Conservation (phyloP, 2,888 invertebrate genomes). For the Agriotes lineatus region DNA sequence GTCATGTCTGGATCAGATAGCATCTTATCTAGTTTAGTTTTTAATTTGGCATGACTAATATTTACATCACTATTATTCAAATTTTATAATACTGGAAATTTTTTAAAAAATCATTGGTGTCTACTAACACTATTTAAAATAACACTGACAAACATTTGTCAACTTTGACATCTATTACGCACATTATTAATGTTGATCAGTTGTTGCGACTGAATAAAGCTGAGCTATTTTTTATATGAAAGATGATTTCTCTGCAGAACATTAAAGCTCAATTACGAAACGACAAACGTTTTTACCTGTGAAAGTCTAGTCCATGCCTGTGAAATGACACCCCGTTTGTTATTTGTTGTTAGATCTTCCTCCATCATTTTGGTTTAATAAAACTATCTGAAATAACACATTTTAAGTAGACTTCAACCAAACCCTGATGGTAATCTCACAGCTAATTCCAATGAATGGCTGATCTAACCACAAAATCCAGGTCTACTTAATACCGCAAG, state of each 20-base stretch:
- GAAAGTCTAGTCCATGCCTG: conserved; percentile 77
- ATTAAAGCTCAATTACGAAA: neutral
- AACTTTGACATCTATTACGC: no score
- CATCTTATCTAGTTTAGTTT: neutral
- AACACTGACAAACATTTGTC: no score
- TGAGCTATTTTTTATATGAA: no score
- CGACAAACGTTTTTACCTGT: conserved; percentile 75
- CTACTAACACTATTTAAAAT: no score
- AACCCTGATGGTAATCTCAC: neutral
- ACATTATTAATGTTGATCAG: no score
- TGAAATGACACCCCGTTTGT: conserved; percentile 74
- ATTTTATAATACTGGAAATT: neutral
- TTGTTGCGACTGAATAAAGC: no score
- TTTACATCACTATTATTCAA: neutral
- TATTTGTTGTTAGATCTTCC: conserved; percentile 72
- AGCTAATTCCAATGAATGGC: neutral
- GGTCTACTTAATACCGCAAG: neutral
- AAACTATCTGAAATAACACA: conserved; percentile 31
- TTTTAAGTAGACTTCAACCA: neutral
- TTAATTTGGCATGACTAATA: no score
- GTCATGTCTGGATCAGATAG: neutral
- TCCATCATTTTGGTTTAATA: conserved; percentile 72
- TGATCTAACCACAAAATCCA: conserved; percentile 10
- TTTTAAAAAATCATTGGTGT: no score
- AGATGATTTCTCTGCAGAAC: no score